A percentile compares a stretch with the other conserved stretches of the same genome.
These are phyloP conservation scores for Bergia puertoricense DNA, from an alignment of 92 coral and sea anemone genomes.

Conservation along the genomic window DNA sequence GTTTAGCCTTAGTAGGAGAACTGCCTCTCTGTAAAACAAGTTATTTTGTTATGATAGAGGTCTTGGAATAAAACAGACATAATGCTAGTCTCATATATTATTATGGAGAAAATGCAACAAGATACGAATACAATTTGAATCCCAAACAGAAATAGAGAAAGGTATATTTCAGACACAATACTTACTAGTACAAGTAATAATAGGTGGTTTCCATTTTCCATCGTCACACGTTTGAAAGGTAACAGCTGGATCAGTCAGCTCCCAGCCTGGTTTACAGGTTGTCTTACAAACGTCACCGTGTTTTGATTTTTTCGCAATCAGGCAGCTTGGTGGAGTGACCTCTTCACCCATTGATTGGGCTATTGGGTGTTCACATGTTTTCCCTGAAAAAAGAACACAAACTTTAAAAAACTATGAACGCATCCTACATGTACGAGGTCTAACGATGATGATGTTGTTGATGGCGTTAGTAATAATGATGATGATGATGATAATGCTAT, in stretches of 20 bases:
- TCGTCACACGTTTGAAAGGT: conserved; percentile 8
- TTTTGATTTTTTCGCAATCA: neutral
- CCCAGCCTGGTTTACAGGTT: conserved; percentile 26
- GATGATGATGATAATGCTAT: neutral
- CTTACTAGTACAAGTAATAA: neutral
- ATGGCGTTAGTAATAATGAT: neutral
- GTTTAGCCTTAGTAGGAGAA: too few species aligned
- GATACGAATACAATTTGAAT: too few species aligned
- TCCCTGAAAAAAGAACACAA: neutral
- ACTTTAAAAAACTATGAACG: neutral
- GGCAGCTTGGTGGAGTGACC: conserved; percentile 6
- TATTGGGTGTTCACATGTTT: neutral
- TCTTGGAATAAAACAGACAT: too few species aligned
- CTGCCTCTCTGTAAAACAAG: too few species aligned
- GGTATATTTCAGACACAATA: neutral
- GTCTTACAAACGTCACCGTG: conserved; percentile 29
- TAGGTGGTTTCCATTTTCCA: neutral
- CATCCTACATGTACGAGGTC: neutral
- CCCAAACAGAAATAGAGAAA: neutral
- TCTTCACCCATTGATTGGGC: neutral
- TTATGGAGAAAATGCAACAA: too few species aligned
- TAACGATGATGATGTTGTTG: neutral
- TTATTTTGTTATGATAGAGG: too few species aligned
- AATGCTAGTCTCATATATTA: too few species aligned
- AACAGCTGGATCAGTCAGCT: neutral